These are phyloP conservation scores for Sterrhoptilus dennistouni DNA, from an alignment of 2,113 vertebrate species.

Conservation along the genomic window DNA sequence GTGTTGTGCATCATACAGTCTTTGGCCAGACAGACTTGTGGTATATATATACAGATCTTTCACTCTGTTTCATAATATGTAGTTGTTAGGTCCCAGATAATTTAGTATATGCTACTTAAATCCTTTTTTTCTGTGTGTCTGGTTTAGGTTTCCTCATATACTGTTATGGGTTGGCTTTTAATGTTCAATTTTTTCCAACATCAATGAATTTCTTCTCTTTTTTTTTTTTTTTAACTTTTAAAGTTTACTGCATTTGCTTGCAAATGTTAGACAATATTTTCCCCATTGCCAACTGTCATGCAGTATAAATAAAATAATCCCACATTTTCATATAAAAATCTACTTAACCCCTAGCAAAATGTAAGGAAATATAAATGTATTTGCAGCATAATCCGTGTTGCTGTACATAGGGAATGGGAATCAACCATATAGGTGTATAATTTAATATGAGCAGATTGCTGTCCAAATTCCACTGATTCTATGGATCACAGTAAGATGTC, in stretches of 20 bases:
- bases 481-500: background rate
- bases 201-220: background rate
- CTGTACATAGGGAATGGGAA: background rate
- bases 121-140: background rate
- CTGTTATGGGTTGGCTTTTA: background rate
- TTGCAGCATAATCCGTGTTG: background rate
- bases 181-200: background rate
- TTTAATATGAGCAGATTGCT: background rate
- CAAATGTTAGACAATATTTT: background rate
- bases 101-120: background rate
- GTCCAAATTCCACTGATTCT: background rate
- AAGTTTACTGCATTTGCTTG: background rate
- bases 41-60: background rate
- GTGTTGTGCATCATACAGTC: background rate
- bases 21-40: background rate
- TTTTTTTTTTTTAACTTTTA: background rate
- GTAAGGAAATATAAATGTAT: background rate
- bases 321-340: background rate
- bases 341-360: background rate
- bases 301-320: background rate
- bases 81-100: background rate
- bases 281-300: background rate
- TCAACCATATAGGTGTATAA: background rate
- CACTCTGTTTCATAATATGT: background rate
- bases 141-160: background rate